Percentiles rank a stretch among this genome's conserved stretches.
These are phyloP conservation scores for Cinclus cinclus DNA, from an alignment of 2,113 vertebrate species.

Conservation along the genomic window DNA sequence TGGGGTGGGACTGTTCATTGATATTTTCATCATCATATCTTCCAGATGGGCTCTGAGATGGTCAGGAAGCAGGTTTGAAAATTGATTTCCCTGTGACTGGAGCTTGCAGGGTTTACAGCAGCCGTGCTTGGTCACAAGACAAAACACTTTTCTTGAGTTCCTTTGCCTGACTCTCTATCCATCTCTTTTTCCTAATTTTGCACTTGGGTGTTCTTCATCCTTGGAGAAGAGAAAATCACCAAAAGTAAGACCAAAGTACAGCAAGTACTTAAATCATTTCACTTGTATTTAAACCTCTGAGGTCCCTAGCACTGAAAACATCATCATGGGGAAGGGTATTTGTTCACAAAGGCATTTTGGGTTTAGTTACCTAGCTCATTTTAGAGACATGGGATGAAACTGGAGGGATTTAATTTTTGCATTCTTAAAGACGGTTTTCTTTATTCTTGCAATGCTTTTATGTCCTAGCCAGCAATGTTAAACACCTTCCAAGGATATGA, in stretches of 20 bases:
- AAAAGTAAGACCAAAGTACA: neutral
- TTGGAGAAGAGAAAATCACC: neutral
- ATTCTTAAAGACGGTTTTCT: neutral
- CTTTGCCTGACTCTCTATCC: neutral
- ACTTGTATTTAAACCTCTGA: neutral
- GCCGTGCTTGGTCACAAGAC: fast-evolving
- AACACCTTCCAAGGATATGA: neutral
- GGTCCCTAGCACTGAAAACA: neutral
- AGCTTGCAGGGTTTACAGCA: neutral
- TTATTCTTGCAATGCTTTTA: neutral
- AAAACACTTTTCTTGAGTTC: neutral
- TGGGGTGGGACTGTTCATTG: neutral
- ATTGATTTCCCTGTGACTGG: neutral
- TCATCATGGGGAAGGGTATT: neutral
- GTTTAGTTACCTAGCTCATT: neutral
- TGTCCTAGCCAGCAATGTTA: neutral
- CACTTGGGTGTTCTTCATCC: neutral
- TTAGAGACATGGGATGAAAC: neutral
- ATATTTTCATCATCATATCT: neutral
- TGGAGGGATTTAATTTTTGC: neutral
- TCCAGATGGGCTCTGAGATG: neutral
- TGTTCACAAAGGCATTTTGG: neutral
- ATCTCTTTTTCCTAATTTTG: neutral
- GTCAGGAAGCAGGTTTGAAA: neutral
- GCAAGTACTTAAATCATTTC: neutral